phyloP scores from a whole-genome alignment of 2,888 invertebrate genomes.

The Campaea margaritaria region DNA sequence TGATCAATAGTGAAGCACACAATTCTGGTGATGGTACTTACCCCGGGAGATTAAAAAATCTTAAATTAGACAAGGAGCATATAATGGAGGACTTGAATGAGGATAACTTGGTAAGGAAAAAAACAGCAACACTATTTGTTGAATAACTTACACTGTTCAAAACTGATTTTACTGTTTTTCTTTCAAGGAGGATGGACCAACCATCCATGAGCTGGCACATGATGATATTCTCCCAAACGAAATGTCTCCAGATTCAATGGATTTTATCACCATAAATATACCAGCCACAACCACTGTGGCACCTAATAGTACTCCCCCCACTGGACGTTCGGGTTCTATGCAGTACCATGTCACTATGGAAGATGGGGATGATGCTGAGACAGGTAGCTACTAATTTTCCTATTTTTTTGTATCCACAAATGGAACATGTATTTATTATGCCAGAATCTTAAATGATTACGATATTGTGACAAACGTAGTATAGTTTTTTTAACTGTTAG shows the following conservation, averaged over 20 bases:
- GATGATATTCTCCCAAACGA: slow-evolving; percentile 74
- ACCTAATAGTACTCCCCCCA: slow-evolving; percentile 46
- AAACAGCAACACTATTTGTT: neutral
- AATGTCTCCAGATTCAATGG: slow-evolving; percentile 62
- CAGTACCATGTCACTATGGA: slow-evolving; percentile 79
- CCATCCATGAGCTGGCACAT: slow-evolving; percentile 80
- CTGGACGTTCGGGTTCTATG: slow-evolving; percentile 53
- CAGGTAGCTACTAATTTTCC: slow-evolving; percentile 59
- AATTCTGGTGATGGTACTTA: slow-evolving; percentile 63
- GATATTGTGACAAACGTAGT: too few species aligned
- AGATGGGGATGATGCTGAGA: slow-evolving; percentile 72
- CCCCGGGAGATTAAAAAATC: slow-evolving; percentile 67
- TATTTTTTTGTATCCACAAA: neutral
- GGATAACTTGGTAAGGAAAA: slow-evolving; percentile 66
- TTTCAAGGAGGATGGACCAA: slow-evolving; percentile 80
- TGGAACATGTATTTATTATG: too few species aligned
- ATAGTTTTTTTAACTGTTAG: neutral
- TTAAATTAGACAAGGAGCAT: slow-evolving; percentile 70
- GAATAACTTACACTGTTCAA: neutral
- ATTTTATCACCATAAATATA: slow-evolving; percentile 64
- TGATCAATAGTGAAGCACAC: slow-evolving; percentile 90
- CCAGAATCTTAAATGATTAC: too few species aligned
- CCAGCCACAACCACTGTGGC: slow-evolving; percentile 43
- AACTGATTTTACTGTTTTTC: slow-evolving; percentile 23
- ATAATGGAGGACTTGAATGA: slow-evolving; percentile 73